Percentiles rank a stretch among this genome's conserved stretches.
Evolutionary conservation across 1,140 invertebrate genomes (phyloP).

Genomic region (Acromyrmex charruanus): DNA sequence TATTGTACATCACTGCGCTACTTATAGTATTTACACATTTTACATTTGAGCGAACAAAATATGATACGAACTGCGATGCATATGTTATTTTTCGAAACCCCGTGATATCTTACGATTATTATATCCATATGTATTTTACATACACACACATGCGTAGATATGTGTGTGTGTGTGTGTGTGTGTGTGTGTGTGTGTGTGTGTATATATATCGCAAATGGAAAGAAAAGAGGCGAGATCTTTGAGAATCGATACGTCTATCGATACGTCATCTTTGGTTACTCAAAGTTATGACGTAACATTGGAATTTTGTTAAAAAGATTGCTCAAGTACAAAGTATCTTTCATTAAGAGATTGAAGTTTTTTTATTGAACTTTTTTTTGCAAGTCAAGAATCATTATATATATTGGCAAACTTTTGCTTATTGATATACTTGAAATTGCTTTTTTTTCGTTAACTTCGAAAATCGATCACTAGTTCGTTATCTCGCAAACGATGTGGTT

Average conservation of each 20-base stretch:
- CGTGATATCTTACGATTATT: neutral
- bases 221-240: neutral
- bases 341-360: slow-evolving; percentile 1
- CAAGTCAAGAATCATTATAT: slow-evolving; percentile 3
- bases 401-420: slow-evolving; percentile 14
- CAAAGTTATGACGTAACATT: slow-evolving; percentile 25
- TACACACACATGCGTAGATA: neutral
- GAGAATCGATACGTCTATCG: neutral
- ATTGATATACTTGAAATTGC: neutral
- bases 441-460: slow-evolving; percentile 4
- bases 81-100: neutral
- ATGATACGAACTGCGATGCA: neutral
- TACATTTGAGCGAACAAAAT: neutral
- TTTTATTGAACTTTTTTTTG: neutral
- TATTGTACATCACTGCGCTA: neutral
- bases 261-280: slow-evolving; percentile 10
- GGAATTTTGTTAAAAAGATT: neutral
- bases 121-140: neutral
- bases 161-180: neutral
- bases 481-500: neutral
- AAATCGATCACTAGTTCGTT: slow-evolving; percentile 45
- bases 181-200: neutral
- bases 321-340: slow-evolving; percentile 15
- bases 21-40: neutral
- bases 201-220: neutral